Conservation (phyloP, 2,113 vertebrate species). For the Progne subis region DNA sequence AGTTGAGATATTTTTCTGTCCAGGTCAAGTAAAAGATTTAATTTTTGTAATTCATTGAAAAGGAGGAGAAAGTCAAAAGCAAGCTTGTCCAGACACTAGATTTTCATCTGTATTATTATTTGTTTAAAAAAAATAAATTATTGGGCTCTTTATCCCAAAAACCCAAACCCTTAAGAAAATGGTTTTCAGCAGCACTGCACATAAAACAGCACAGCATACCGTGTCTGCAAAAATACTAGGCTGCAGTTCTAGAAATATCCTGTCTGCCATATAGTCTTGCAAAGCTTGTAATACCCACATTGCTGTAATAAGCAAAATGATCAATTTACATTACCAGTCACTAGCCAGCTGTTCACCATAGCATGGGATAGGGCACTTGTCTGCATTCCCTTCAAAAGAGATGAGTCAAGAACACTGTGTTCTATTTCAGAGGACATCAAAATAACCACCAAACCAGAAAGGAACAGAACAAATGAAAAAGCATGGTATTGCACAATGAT, state of each 20-base stretch:
- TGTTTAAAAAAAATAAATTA: not conserved
- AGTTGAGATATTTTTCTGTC: not conserved
- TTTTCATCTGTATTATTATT: not conserved
- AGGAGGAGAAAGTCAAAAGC: not conserved
- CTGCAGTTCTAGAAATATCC: not conserved
- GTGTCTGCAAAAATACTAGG: not conserved
- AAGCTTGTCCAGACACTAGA: not conserved
- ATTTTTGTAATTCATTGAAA: not conserved
- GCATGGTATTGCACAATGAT: not conserved
- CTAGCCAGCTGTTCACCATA: not conserved
- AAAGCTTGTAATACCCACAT: not conserved
- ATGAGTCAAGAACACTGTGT: not conserved
- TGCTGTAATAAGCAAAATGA: not conserved
- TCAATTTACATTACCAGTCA: not conserved
- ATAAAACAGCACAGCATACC: not conserved
- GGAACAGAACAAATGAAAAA: slow-evolving; percentile 17
- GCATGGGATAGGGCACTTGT: not conserved
- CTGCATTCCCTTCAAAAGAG: not conserved
- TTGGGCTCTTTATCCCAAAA: not conserved
- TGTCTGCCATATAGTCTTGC: not conserved
- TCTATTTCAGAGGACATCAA: not conserved
- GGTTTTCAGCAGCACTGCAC: not conserved
- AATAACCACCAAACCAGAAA: not conserved
- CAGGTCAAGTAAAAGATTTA: not conserved
- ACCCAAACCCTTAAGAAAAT: not conserved